These are phyloP conservation scores for Morbakka virulenta DNA, from an alignment of 30 jellyfish, hydroid and myxozoan genomes.

Conservation along the genomic window DNA sequence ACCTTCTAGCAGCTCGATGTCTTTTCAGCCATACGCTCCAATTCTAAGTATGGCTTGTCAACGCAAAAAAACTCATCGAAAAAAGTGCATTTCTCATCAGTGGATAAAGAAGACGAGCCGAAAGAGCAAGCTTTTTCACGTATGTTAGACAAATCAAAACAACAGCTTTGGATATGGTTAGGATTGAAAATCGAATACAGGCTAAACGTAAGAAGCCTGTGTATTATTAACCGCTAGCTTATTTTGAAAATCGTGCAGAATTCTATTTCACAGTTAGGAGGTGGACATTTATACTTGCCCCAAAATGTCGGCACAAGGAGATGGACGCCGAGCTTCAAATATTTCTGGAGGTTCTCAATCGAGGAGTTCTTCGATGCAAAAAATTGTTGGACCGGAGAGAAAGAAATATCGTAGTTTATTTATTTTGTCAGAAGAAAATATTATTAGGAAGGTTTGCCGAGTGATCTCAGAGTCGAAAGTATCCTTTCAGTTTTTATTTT, in stretches of 20 bases:
- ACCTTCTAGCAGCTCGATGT: not conserved
- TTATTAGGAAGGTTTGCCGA: slow-evolving; percentile 65
- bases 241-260: too few relatives aligned
- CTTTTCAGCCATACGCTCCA: not conserved
- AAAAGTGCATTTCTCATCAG: too few relatives aligned
- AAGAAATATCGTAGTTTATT: slow-evolving; percentile 65
- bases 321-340: slow-evolving; percentile 19
- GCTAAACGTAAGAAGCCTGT: not conserved
- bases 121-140: not conserved
- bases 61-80: not conserved
- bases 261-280: too few relatives aligned
- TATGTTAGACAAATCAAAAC: not conserved
- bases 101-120: not conserved
- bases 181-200: not conserved
- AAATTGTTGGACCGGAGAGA: slow-evolving; percentile 73
- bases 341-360: slow-evolving; percentile 75
- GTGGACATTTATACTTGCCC: too few relatives aligned
- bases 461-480: slow-evolving; percentile 70
- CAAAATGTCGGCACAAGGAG: not conserved
- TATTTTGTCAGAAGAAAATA: slow-evolving; percentile 51
- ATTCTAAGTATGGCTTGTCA: not conserved
- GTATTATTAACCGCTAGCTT: too few relatives aligned
- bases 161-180: not conserved
- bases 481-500: slow-evolving; percentile 7
- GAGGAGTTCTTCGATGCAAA: slow-evolving; percentile 74